A percentile compares a stretch with the other conserved stretches of the same genome.
Evolutionary conservation across 2,113 vertebrate species (phyloP).

Genomic region (Xiphophorus couchianus): DNA sequence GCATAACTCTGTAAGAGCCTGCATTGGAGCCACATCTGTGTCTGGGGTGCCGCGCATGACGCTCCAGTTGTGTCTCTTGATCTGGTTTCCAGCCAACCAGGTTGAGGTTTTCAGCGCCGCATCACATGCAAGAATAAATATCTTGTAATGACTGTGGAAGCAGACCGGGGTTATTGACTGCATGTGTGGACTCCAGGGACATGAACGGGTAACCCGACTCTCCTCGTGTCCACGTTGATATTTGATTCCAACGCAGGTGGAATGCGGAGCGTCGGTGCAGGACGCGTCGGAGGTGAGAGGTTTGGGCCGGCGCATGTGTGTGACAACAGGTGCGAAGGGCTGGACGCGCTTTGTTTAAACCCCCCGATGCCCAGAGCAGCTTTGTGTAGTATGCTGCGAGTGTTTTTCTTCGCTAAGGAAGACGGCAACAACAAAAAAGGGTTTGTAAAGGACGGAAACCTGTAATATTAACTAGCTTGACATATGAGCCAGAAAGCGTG

Average conservation of each 20-base stretch:
- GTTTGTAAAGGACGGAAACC: slow-evolving; percentile 12
- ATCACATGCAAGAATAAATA: slow-evolving; percentile 24
- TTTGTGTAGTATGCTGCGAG: slow-evolving; percentile 9
- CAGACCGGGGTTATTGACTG: not conserved
- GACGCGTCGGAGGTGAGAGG: slow-evolving; percentile 21
- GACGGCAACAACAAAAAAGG: not conserved
- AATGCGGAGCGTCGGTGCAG: slow-evolving; percentile 9
- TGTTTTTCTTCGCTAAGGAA: slow-evolving; percentile 15
- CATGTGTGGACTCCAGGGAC: not conserved
- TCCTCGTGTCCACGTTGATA: slow-evolving; percentile 21
- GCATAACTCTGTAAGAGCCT: slow-evolving; percentile 30
- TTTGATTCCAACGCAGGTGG: slow-evolving; percentile 54
- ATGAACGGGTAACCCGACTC: not conserved
- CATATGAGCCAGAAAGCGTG: slow-evolving; percentile 61
- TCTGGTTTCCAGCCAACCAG: slow-evolving; percentile 29
- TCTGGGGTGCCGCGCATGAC: not conserved
- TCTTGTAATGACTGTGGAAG: slow-evolving; percentile 3
- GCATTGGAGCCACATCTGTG: slow-evolving; percentile 56
- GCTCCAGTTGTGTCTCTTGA: slow-evolving; percentile 22
- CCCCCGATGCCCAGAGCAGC: slow-evolving; percentile 44
- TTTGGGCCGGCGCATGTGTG: slow-evolving; percentile 9
- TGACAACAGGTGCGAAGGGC: slow-evolving; percentile 70
- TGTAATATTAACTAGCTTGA: slow-evolving; percentile 76
- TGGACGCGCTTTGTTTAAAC: slow-evolving; percentile 45
- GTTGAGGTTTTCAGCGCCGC: slow-evolving; percentile 20